Evolutionary conservation across 2,888 invertebrate genomes (phyloP), one percentile per base, ranked within the genome.

Genomic region (Bruchidius siliquastri): DNA sequence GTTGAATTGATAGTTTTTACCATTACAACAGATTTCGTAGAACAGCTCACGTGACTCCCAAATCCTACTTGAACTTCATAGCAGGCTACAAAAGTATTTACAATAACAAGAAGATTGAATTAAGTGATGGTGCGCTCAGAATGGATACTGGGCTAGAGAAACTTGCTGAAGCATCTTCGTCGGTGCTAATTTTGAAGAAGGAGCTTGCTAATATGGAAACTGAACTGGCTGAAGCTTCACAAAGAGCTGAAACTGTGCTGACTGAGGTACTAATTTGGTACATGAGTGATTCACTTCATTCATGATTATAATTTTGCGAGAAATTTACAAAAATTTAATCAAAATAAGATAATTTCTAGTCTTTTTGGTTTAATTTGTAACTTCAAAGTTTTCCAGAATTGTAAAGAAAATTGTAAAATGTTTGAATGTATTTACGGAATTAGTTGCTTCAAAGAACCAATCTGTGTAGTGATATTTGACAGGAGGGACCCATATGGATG

Each of bases 81-180:
- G 93, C 93, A 20, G 97, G 97, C 32, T 98, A 98, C 86, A 98
- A 98, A 87, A 93, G 93, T 74, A 97, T 98, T 81, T 98, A 98
- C 85, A 91, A 92, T 78, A 91, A 92, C 85, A 98, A 97, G 86
- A 93, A 94, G 83, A 92, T 92, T 81, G 97, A 98, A 84, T 89
- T 98, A 30, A 96, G 95, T 2, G 93, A 96, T 81, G 94, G 97
- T 66, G 97, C 97, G 18, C 88, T 92, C 77, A 90, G 98, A 85
- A 98, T 98, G 97, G 97, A 98, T 84, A 96, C 96, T 2, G 98
- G 98, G 72, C 88, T 98, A 78, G 95, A 97, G 83, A 98, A 98
- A 87, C 89, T 98, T 71, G 94, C 97, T 74, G 98, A 98, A 88
- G 98, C 98, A 0, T 96, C 97, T 0, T 93, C 94, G 82, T 96